Conservation (phyloP, 2,888 invertebrate species). For the Perizoma flavofasciatum region DNA sequence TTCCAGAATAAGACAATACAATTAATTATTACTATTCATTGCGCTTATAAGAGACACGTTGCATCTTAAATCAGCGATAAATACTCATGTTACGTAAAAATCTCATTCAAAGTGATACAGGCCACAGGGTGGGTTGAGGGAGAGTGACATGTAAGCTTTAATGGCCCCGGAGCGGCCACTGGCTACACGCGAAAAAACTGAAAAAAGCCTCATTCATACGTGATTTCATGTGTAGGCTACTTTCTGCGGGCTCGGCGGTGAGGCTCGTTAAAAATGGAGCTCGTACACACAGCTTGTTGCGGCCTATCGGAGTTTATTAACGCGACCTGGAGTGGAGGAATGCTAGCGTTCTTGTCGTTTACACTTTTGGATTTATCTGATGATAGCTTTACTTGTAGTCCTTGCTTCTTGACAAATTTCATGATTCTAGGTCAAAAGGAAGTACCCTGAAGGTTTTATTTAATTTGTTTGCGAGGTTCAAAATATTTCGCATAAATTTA, state of each 20-base stretch:
- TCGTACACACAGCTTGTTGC: slow-evolving; percentile 77
- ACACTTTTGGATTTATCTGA: slow-evolving; percentile 44
- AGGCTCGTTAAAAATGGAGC: slow-evolving; percentile 82
- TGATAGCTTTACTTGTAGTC: slow-evolving; percentile 12
- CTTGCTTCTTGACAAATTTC: too few relatives aligned
- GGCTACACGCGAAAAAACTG: slow-evolving; percentile 79
- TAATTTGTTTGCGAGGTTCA: too few relatives aligned
- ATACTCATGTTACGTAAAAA: slow-evolving; percentile 11
- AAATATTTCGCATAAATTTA: too few relatives aligned
- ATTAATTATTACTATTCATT: too few relatives aligned
- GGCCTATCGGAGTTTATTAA: slow-evolving; percentile 79
- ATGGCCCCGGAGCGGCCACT: slow-evolving; percentile 76
- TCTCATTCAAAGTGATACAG: slow-evolving; percentile 20
- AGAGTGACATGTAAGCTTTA: slow-evolving; percentile 83
- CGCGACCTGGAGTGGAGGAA: slow-evolving; percentile 50
- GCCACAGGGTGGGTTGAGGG: slow-evolving; percentile 48
- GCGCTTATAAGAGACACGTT: background rate
- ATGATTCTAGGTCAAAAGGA: too few relatives aligned
- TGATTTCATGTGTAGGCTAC: slow-evolving; percentile 83
- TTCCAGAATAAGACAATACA: too few relatives aligned
- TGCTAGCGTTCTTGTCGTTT: slow-evolving; percentile 59
- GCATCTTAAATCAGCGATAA: slow-evolving; percentile 2
- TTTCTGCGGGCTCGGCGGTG: slow-evolving; percentile 78
- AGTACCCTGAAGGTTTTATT: too few relatives aligned
- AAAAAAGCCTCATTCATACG: slow-evolving; percentile 82